These are phyloP conservation scores for Trypoxylon attenuatum DNA, from an alignment of 2,888 invertebrate genomes.

Conservation along the genomic window DNA sequence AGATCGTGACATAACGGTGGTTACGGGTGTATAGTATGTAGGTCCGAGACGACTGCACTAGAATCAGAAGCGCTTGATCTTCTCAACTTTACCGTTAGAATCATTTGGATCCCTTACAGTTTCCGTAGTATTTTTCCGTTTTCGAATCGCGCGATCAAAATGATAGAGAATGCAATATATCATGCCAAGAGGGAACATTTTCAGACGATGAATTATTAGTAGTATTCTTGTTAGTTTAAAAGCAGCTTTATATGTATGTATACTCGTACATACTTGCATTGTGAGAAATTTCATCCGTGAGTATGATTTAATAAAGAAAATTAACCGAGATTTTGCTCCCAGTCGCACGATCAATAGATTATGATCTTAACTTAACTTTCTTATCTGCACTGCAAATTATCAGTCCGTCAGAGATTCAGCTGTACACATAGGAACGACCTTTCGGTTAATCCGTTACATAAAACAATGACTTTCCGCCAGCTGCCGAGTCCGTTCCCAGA, in stretches of 20 bases:
- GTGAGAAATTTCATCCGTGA: neutral
- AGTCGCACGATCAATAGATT: neutral
- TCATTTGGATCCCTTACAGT: too few species aligned
- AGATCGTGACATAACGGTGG: constrained; percentile 27
- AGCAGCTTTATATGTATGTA: too few species aligned
- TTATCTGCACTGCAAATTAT: constrained; percentile 13
- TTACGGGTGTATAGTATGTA: constrained; percentile 25
- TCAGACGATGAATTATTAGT: too few species aligned
- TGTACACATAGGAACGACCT: constrained; percentile 9
- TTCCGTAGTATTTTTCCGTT: too few species aligned
- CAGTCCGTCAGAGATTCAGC: constrained; percentile 1
- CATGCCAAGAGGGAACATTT: too few species aligned
- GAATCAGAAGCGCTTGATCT: neutral
- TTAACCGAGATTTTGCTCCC: neutral
- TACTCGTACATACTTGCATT: too few species aligned
- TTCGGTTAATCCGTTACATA: constrained; percentile 28
- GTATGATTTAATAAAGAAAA: neutral
- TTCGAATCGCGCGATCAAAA: too few species aligned
- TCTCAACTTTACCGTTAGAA: neutral
- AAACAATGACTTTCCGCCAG: constrained; percentile 18
- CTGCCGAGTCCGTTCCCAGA: neutral
- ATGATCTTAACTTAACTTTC: constrained; percentile 4
- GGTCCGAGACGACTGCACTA: neutral
- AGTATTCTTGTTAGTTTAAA: too few species aligned
- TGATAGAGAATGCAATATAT: too few species aligned